These are phyloP conservation scores for Ceratina japonica DNA, from an alignment of 1,140 invertebrate genomes.

Conservation along the genomic window DNA sequence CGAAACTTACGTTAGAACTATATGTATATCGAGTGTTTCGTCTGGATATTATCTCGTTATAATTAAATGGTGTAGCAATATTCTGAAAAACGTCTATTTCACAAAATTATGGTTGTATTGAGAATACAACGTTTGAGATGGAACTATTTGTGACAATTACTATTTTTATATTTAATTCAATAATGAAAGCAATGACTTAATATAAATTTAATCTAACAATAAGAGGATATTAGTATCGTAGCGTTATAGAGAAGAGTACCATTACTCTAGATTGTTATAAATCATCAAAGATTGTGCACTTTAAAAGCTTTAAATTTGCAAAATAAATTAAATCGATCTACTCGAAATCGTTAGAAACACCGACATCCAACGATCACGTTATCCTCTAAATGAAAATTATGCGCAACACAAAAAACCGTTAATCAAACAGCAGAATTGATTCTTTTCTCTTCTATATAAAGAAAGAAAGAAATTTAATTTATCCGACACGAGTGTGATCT, in stretches of 20 bases:
- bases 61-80: constrained; percentile 38
- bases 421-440: constrained; percentile 19
- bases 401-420: background rate
- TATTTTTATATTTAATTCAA: constrained; percentile 64
- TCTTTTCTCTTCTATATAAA: background rate
- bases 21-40: constrained; percentile 21
- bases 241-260: constrained; percentile 32
- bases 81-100: constrained; percentile 20
- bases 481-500: background rate
- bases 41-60: constrained; percentile 29
- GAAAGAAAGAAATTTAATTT: background rate
- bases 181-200: constrained; percentile 39
- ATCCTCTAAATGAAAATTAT: constrained; percentile 10
- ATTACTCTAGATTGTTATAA: constrained; percentile 43
- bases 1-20: constrained; percentile 10
- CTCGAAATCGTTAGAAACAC: constrained; percentile 24
- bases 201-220: constrained; percentile 34
- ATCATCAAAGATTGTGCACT: constrained; percentile 8
- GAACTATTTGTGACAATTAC: constrained; percentile 42
- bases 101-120: constrained; percentile 43
- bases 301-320: constrained; percentile 35
- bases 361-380: constrained; percentile 25
- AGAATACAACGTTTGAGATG: constrained; percentile 28
- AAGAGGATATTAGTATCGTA: constrained; percentile 42
- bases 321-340: constrained; percentile 29